A percentile compares a stretch with the other conserved stretches of the same genome.
Conservation (phyloP, 2,797 vertebrate genomes). For the Graptemys geographica region DNA sequence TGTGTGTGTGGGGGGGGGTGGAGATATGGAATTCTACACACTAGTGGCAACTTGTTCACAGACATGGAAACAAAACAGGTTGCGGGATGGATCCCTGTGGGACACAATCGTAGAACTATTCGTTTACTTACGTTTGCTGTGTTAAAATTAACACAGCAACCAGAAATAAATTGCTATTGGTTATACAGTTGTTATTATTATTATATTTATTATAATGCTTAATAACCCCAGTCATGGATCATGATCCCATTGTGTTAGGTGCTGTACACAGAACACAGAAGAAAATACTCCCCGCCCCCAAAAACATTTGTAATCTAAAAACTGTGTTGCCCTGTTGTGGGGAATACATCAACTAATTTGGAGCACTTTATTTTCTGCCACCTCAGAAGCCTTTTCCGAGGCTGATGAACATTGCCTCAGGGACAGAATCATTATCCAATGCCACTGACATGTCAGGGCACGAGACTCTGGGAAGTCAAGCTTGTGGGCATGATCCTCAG, state of each 20-base stretch:
- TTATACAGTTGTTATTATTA: background rate
- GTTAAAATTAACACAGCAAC: background rate
- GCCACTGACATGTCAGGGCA: background rate
- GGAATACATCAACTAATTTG: background rate
- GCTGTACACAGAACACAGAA: background rate
- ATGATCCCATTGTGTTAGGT: background rate
- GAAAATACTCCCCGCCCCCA: background rate
- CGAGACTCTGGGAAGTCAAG: background rate
- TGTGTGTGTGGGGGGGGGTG: accelerated
- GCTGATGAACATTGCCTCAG: background rate
- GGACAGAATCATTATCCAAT: background rate
- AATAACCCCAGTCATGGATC: background rate
- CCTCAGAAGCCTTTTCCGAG: background rate
- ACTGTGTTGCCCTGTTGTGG: background rate
- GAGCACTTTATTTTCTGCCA: background rate
- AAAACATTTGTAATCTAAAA: background rate
- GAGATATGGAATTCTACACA: background rate
- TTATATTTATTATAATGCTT: background rate
- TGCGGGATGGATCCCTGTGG: background rate
- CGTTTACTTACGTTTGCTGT: background rate
- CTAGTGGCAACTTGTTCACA: background rate
- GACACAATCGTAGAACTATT: background rate
- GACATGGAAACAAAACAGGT: accelerated
- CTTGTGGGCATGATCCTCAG: background rate
- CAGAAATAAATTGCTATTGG: background rate